phyloP scores from a whole-genome alignment of 2,113 vertebrate species.

The Malurus melanocephalus region DNA sequence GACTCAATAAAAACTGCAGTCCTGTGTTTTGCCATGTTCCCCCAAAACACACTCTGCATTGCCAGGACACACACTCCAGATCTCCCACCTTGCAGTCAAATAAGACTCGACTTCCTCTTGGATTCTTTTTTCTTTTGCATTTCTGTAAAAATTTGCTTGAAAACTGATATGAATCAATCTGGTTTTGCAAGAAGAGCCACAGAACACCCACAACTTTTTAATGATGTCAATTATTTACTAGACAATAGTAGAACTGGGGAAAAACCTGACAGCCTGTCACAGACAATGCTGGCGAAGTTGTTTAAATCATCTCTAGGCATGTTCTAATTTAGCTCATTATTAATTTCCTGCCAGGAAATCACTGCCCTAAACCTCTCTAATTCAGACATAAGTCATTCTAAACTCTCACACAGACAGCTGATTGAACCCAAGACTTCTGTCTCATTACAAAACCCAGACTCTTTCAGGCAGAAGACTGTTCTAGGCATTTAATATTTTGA shows the following conservation, averaged over 20 bases:
- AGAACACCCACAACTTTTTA: slow-evolving; percentile 8
- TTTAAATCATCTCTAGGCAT: slow-evolving; percentile 65
- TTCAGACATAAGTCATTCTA: slow-evolving; percentile 60
- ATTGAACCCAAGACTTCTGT: slow-evolving; percentile 57
- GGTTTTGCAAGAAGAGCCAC: neutral
- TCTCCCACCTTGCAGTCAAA: neutral
- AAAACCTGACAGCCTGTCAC: slow-evolving; percentile 35
- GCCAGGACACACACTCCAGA: neutral
- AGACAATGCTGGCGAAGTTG: slow-evolving; percentile 44
- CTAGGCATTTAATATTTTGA: slow-evolving; percentile 61
- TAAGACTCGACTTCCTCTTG: neutral
- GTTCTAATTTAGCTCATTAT: slow-evolving; percentile 66
- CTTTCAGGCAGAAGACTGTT: slow-evolving; percentile 52
- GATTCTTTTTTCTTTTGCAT: neutral
- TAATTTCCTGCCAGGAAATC: slow-evolving; percentile 67
- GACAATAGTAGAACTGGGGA: neutral
- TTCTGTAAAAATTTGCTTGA: neutral
- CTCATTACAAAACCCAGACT: slow-evolving; percentile 52
- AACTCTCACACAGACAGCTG: slow-evolving; percentile 48
- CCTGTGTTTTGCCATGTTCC: neutral
- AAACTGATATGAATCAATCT: neutral
- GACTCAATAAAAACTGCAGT: neutral
- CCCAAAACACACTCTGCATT: neutral
- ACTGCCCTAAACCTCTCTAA: slow-evolving; percentile 56
- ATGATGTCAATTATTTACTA: slow-evolving; percentile 51